Evolutionary conservation across 2,797 vertebrate genomes (phyloP).

Genomic region (Coreius guichenoti): DNA sequence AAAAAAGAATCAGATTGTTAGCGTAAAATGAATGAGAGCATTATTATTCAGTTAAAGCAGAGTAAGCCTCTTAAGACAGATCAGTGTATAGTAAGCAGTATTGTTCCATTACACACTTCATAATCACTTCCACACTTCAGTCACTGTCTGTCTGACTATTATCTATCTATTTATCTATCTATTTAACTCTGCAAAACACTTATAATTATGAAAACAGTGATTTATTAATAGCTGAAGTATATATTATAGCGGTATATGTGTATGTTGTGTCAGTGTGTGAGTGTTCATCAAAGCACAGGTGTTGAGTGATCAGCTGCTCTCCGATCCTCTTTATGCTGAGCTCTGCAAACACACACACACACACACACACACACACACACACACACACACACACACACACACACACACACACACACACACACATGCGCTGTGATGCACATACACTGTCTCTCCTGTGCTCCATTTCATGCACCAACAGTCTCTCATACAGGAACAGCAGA

Average conservation of each 20-base stretch:
- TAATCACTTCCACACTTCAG: conserved; percentile 13
- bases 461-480: not conserved
- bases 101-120: conserved; percentile 28
- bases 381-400: conserved; percentile 34
- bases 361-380: too few species aligned
- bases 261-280: not conserved
- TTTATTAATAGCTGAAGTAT: not conserved
- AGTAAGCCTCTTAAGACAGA: conserved; percentile 86
- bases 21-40: not conserved
- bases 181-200: conserved; percentile 11
- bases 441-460: not conserved
- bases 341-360: conserved; percentile 66
- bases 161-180: not conserved
- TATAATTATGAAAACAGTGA: not conserved
- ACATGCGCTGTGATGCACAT: not conserved
- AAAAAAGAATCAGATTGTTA: not conserved
- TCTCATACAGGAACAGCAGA: conserved; percentile 40
- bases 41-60: conserved; percentile 72
- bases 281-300: not conserved
- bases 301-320: conserved; percentile 68
- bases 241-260: not conserved
- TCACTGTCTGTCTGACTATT: not conserved
- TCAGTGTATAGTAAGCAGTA: conserved; percentile 84
- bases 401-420: conserved; percentile 28
- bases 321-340: conserved; percentile 77